Evolutionary conservation across 2,113 vertebrate genomes (phyloP).

Genomic region (Cavia porcellus): DNA sequence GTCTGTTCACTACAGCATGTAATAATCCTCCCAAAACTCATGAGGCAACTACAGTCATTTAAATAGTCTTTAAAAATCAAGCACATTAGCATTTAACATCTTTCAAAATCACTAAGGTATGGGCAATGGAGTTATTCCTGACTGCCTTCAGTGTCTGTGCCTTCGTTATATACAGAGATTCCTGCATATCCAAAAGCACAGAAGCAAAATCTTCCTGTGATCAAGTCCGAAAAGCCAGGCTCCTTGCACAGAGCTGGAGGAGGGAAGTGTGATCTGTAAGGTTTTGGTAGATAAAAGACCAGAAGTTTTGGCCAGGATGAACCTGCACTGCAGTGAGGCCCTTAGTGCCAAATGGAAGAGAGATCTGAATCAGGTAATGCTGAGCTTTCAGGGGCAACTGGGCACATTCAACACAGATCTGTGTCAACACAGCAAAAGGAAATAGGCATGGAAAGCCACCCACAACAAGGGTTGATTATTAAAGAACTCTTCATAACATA

Average conservation of each 20-base stretch:
- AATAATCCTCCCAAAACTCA: conserved; percentile 19
- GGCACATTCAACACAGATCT: not conserved
- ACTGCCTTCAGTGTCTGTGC: not conserved
- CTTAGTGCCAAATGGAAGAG: not conserved
- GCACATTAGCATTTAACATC: not conserved
- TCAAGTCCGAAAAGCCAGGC: not conserved
- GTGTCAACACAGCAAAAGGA: not conserved
- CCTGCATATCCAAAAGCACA: not conserved
- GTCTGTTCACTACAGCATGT: not conserved
- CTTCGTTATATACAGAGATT: not conserved
- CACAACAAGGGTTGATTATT: not conserved
- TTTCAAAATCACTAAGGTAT: not conserved
- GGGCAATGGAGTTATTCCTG: not conserved
- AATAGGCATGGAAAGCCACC: not conserved
- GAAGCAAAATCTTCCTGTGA: not conserved
- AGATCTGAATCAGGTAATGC: too few relatives aligned
- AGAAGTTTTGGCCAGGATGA: too few relatives aligned
- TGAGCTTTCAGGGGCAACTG: not conserved
- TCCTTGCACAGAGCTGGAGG: not conserved
- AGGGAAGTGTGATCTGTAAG: not conserved
- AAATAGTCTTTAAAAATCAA: conserved; percentile 38
- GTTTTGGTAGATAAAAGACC: not conserved
- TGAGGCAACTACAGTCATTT: conserved; percentile 5
- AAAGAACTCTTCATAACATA: not conserved
- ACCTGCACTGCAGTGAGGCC: not conserved